A percentile compares a stretch with the other conserved stretches of the same genome.
Conservation (phyloP, 1,140 invertebrate species). For the Potamilus streckersoni region DNA sequence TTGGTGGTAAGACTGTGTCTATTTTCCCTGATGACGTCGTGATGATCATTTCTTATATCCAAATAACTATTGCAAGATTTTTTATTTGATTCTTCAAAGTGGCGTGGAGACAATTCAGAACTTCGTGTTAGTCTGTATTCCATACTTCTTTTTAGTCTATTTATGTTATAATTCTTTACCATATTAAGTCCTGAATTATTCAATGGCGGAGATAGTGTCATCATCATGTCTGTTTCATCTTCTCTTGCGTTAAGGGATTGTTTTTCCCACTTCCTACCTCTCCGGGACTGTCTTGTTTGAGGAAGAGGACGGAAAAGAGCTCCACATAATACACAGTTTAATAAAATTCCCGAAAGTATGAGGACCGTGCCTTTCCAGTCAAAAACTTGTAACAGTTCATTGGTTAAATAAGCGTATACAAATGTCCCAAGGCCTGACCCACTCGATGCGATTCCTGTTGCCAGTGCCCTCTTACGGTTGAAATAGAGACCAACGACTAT, state of each 20-base stretch:
- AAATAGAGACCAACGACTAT: constrained; percentile 87
- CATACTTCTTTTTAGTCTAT: too few relatives aligned
- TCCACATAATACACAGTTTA: constrained; percentile 83
- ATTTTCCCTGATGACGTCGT: not conserved
- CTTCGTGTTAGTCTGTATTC: too few relatives aligned
- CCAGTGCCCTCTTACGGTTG: constrained; percentile 87
- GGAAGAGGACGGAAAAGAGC: constrained; percentile 81
- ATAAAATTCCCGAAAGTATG: constrained; percentile 83
- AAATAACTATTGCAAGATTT: too few relatives aligned
- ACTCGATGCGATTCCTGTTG: constrained; percentile 83
- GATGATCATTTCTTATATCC: not conserved
- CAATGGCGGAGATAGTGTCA: too few relatives aligned
- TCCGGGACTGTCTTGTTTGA: not conserved
- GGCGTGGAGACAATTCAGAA: too few relatives aligned
- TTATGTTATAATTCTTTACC: too few relatives aligned
- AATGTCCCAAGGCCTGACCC: constrained; percentile 65
- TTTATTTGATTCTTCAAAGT: too few relatives aligned
- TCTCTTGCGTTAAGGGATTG: too few relatives aligned
- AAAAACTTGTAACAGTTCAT: constrained; percentile 52
- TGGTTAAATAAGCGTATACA: constrained; percentile 57
- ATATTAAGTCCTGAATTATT: too few relatives aligned
- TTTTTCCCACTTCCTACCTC: too few relatives aligned
- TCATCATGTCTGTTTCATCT: too few relatives aligned
- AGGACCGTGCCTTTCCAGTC: constrained; percentile 75
- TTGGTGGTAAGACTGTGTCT: constrained; percentile 15